Conservation (phyloP, 1,140 invertebrate genomes). For the Diabrotica undecimpunctata region DNA sequence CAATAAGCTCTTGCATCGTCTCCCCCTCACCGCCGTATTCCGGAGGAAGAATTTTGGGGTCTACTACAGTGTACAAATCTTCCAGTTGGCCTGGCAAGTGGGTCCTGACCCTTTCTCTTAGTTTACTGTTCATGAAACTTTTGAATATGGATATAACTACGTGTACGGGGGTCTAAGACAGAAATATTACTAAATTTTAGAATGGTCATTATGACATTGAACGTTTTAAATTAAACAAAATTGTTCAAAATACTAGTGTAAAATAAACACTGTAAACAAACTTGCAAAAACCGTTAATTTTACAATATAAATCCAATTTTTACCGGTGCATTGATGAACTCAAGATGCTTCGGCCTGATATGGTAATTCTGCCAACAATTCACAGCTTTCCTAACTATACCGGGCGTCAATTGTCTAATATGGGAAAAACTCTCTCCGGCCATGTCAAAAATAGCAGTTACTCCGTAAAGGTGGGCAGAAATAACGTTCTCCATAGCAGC, state of each 20-base stretch:
- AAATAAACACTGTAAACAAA: too few species aligned
- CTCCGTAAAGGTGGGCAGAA: slow-evolving; percentile 53
- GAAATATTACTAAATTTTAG: not conserved
- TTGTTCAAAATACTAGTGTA: too few species aligned
- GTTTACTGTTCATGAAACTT: slow-evolving; percentile 66
- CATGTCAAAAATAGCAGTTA: slow-evolving; percentile 59
- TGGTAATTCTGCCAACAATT: slow-evolving; percentile 68
- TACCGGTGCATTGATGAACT: slow-evolving; percentile 66
- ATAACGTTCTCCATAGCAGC: slow-evolving; percentile 49
- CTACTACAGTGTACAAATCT: slow-evolving; percentile 47
- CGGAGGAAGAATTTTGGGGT: slow-evolving; percentile 51
- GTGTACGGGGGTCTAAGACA: slow-evolving; percentile 44
- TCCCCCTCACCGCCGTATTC: slow-evolving; percentile 57
- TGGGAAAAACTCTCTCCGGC: slow-evolving; percentile 55
- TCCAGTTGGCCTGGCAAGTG: slow-evolving; percentile 47
- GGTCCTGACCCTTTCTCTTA: slow-evolving; percentile 55
- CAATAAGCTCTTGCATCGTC: slow-evolving; percentile 51
- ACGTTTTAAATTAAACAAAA: too few species aligned
- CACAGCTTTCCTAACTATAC: slow-evolving; percentile 55
- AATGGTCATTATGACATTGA: too few species aligned
- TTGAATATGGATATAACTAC: slow-evolving; percentile 64
- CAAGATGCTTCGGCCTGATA: slow-evolving; percentile 61
- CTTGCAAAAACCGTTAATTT: too few species aligned
- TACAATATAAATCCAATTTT: slow-evolving; percentile 38
- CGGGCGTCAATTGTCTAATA: slow-evolving; percentile 56